Evolutionary conservation across 2,797 vertebrate species (phyloP), one percentile per base, ranked within the genome.

Genomic region (Denticeps clupeoides): DNA sequence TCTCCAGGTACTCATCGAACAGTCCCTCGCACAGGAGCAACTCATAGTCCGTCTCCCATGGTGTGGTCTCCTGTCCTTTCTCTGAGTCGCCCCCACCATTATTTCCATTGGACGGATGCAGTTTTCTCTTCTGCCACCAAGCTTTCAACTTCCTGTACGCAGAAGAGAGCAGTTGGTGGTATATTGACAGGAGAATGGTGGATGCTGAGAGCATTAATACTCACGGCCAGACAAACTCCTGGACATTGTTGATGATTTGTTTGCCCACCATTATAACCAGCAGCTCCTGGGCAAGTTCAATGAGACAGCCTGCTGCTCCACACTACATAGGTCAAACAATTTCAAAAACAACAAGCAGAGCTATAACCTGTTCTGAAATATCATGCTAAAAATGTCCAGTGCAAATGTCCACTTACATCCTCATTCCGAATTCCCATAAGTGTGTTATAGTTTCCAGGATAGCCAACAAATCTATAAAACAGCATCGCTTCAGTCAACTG

Each of bases 201-300:
- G n/a, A 29, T 19, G 28, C 33, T 38, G 18, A 10, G 11, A 19
- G 10, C 13, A 9, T 38, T 33, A 18, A 8, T 37, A 80, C 84
- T n/a, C 78, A 87, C 79, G 81, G 84, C 46, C 85, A 53, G 18
- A 85, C 47, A 29, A 87, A 87, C 66, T 88, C 84, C 64, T 88
- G 82, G 33, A 83, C 6, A 31, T 86, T 87, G 77, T 80, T 82
- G 71, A 82, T 75, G 18, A 88, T 70, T 62, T 87, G 82, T 58
- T 87, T 87, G 32, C 85, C 87, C 49, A 86, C 86, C 83, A 83
- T 86, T 62, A 86, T 87, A 66, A 88, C 81, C 62, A 88, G 88
- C 27, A 87, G 85, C 21, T 85, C 81, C 53, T 86, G 77, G 41
- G 87, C 82, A 45, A 89, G 64, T 56, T 86, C 78, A 12, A 86